Evolutionary conservation across 2,797 vertebrate genomes (phyloP).

Genomic region (Chiloscyllium punctatum): DNA sequence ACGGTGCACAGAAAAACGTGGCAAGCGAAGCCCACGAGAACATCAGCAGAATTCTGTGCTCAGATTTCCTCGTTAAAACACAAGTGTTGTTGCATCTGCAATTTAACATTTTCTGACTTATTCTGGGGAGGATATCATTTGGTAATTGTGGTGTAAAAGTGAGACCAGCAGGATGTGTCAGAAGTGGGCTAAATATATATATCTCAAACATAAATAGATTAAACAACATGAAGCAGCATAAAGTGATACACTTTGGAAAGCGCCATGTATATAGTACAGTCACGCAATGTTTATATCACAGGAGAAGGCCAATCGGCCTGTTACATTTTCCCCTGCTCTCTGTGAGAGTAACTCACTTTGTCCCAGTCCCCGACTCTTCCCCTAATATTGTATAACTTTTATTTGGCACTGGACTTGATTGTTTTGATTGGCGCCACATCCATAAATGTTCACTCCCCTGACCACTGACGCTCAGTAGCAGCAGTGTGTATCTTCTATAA

Average conservation of each 20-base stretch:
- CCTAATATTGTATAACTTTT: background rate
- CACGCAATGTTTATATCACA: background rate
- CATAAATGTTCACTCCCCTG: too few species aligned
- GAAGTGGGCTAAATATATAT: background rate
- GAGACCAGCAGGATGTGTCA: background rate
- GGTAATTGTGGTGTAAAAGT: background rate
- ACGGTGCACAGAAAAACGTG: background rate
- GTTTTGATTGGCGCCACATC: too few species aligned
- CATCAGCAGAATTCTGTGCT: background rate
- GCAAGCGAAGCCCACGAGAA: background rate
- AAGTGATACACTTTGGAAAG: background rate
- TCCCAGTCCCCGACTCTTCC: background rate
- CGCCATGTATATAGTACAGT: background rate
- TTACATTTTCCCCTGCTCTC: background rate
- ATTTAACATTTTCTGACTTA: background rate
- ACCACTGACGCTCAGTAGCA: too few species aligned
- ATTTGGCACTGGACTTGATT: background rate
- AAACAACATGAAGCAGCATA: background rate
- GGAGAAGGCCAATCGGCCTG: background rate
- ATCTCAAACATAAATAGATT: background rate
- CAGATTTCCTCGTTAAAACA: background rate
- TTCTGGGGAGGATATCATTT: background rate
- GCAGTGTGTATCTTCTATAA: too few species aligned
- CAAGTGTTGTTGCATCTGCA: background rate
- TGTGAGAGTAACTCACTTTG: background rate